Conservation (phyloP, 2,797 vertebrate genomes). For the Stomatorhinus walkeri region DNA sequence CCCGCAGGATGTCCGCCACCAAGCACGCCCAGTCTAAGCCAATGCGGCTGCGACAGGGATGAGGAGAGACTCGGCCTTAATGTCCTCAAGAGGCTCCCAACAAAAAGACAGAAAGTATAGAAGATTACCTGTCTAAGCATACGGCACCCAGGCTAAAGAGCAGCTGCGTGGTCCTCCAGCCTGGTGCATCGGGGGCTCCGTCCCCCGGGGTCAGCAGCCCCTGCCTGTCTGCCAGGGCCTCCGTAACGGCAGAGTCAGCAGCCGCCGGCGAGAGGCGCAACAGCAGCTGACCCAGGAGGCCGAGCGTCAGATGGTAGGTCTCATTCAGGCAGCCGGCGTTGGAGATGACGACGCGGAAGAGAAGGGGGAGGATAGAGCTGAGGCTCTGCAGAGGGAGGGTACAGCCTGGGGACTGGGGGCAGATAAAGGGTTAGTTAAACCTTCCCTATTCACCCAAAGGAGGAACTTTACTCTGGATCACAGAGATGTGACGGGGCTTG, state of each 20-base stretch:
- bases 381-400: conserved; percentile 71
- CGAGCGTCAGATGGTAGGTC: conserved; percentile 88
- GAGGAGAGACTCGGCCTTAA: background rate
- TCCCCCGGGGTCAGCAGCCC: conserved; percentile 69
- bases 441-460: background rate
- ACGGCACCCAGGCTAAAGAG: conserved; percentile 91
- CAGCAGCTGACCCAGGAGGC: conserved; percentile 86
- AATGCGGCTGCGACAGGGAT: conserved; percentile 64
- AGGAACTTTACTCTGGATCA: background rate
- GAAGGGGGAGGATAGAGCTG: conserved; percentile 83
- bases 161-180: conserved; percentile 91
- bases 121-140: conserved; percentile 84
- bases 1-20: conserved; percentile 85
- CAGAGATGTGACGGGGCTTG: background rate
- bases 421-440: background rate
- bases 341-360: conserved; percentile 91
- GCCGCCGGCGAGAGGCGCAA: conserved; percentile 74
- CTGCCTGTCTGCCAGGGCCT: conserved; percentile 80
- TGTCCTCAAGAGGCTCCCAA: background rate
- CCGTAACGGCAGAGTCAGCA: conserved; percentile 77
- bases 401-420: conserved; percentile 55
- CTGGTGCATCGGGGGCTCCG: conserved; percentile 58
- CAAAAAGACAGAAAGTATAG: background rate
- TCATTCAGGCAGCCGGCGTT: conserved; percentile 95
- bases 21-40: conserved; percentile 95